These are phyloP conservation scores for Lutraria lutraria DNA, from an alignment of 2,888 invertebrate species.

Conservation along the genomic window DNA sequence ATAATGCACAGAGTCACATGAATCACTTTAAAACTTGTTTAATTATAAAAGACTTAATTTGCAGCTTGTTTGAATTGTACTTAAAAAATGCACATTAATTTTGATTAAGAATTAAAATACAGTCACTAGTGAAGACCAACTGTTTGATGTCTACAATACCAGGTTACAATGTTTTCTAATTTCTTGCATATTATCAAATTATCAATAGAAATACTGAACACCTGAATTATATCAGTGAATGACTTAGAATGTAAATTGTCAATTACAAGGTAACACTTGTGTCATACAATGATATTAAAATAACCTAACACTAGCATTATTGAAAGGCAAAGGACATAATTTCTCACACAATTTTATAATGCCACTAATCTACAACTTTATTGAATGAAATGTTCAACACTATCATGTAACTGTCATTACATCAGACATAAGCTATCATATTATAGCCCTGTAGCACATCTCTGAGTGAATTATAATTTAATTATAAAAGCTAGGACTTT, in stretches of 20 bases:
- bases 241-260: background rate
- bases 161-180: background rate
- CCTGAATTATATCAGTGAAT: background rate
- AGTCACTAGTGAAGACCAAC: background rate
- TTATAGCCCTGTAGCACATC: background rate
- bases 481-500: background rate
- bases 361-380: background rate
- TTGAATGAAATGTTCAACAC: background rate
- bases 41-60: no score
- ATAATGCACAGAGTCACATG: no score
- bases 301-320: background rate
- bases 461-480: background rate
- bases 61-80: no score
- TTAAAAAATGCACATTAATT: no score
- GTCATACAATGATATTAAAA: background rate
- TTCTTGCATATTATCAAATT: background rate
- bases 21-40: no score
- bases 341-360: background rate
- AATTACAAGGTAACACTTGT: background rate
- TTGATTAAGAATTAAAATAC: no score
- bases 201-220: background rate
- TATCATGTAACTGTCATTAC: background rate
- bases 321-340: background rate
- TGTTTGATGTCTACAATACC: background rate
- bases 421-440: background rate